A percentile compares a stretch with the other conserved stretches of the same genome.
Conservation (phyloP, 2,888 invertebrate species). For the Scotopteryx bipunctaria region DNA sequence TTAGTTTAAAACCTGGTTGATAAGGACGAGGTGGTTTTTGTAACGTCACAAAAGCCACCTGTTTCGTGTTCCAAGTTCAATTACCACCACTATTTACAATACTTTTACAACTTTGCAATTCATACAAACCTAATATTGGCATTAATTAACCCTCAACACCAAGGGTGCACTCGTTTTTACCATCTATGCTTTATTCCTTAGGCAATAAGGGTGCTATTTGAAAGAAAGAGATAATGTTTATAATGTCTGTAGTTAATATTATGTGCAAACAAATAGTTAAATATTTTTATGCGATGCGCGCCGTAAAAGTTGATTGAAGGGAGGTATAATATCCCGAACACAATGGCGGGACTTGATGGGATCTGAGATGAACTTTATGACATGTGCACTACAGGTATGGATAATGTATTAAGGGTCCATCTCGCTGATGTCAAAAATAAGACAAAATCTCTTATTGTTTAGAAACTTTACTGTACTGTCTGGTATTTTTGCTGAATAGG, state of each 20-base stretch:
- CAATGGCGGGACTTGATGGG: slow-evolving; percentile 60
- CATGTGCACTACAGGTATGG: slow-evolving; percentile 36
- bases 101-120: slow-evolving; percentile 48
- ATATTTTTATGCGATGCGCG: slow-evolving; percentile 77
- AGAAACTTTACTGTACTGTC: too few relatives aligned
- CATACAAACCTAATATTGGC: slow-evolving; percentile 56
- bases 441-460: too few relatives aligned
- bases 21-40: background rate
- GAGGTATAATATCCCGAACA: slow-evolving; percentile 59
- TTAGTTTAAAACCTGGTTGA: background rate
- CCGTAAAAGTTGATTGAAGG: slow-evolving; percentile 81
- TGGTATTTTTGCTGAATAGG: too few relatives aligned
- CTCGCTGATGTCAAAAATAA: background rate
- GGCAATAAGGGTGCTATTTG: slow-evolving; percentile 42
- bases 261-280: slow-evolving; percentile 80
- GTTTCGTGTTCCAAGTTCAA: background rate
- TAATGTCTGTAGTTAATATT: slow-evolving; percentile 69
- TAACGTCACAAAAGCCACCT: background rate
- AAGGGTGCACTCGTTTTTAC: slow-evolving; percentile 31
- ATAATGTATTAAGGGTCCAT: background rate
- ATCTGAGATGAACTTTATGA: slow-evolving; percentile 46
- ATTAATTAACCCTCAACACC: slow-evolving; percentile 57
- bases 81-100: slow-evolving; percentile 26
- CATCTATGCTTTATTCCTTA: slow-evolving; percentile 33
- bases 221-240: slow-evolving; percentile 28